A percentile compares a stretch with the other conserved stretches of the same genome.
These are phyloP conservation scores for Tachysurus fulvidraco DNA, from an alignment of 2,113 vertebrate species.

Conservation along the genomic window DNA sequence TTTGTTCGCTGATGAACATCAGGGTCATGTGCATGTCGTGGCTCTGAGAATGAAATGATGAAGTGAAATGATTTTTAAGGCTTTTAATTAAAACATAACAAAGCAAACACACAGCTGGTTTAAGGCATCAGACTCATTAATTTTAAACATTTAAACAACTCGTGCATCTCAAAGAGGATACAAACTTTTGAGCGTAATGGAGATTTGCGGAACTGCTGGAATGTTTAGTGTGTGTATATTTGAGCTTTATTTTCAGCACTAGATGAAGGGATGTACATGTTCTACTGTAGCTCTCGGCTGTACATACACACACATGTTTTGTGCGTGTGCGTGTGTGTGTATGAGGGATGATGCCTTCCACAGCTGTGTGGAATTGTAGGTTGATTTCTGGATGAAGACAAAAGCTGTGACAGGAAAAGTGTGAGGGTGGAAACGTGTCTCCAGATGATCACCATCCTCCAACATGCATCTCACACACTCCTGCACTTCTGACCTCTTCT, in stretches of 20 bases:
- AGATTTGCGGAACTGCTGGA: not conserved
- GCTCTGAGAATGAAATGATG: too few relatives aligned
- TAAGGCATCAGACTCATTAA: not conserved
- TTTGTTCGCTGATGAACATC: too few relatives aligned
- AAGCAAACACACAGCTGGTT: not conserved
- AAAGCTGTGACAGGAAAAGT: slow-evolving; percentile 51
- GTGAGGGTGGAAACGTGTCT: not conserved
- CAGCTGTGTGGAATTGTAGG: slow-evolving; percentile 39
- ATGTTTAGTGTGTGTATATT: not conserved
- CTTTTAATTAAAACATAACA: not conserved
- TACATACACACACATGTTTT: not conserved
- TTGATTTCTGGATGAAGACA: slow-evolving; percentile 16
- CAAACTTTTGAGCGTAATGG: not conserved
- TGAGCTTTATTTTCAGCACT: not conserved
- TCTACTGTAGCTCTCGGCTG: not conserved
- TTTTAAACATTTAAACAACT: not conserved
- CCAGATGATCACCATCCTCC: slow-evolving; percentile 23
- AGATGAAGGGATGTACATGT: not conserved
- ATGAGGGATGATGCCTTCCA: not conserved
- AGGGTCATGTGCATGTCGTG: too few relatives aligned
- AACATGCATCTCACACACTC: not conserved
- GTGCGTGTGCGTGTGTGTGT: slow-evolving; percentile 27
- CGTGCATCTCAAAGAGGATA: not conserved
- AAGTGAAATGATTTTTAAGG: too few relatives aligned
- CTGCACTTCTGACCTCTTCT: not conserved